phyloP scores from a whole-genome alignment of 2,888 invertebrate species.

The Lasioglossum calceatum region DNA sequence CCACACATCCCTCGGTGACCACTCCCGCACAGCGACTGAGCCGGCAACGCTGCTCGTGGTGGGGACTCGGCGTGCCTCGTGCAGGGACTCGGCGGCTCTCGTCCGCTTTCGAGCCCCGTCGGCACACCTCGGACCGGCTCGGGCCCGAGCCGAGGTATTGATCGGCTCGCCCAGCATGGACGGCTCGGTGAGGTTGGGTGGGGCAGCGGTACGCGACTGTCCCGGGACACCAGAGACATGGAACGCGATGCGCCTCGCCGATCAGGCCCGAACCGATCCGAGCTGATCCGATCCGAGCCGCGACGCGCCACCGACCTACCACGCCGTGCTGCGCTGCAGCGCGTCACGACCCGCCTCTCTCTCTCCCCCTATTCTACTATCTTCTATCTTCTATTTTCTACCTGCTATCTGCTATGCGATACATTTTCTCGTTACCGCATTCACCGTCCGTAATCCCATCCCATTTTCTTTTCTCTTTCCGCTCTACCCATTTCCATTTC shows the following conservation, averaged over 20 bases:
- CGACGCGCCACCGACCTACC: neutral
- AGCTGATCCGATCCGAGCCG: neutral
- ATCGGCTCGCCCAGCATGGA: constrained; percentile 78
- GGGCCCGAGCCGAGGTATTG: constrained; percentile 84
- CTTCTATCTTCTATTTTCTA: neutral
- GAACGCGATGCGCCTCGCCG: constrained; percentile 26
- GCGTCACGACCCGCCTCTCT: neutral
- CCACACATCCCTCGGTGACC: constrained; percentile 83
- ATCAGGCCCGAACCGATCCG: neutral
- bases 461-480: neutral
- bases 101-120: constrained; percentile 62
- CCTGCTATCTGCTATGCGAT: neutral
- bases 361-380: too few relatives aligned
- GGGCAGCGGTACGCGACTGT: constrained; percentile 84
- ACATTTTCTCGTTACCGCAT: constrained; percentile 1
- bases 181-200: constrained; percentile 76
- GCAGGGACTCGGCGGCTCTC: constrained; percentile 74
- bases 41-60: constrained; percentile 80
- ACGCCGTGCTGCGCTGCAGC: neutral
- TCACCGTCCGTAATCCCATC: neutral
- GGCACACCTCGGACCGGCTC: constrained; percentile 75
- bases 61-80: constrained; percentile 79
- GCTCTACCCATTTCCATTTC: neutral
- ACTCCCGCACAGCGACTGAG: constrained; percentile 84
- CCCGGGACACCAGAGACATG: constrained; percentile 67